Evolutionary conservation across 2,113 vertebrate genomes (phyloP).

Genomic region (Salvator merianae): DNA sequence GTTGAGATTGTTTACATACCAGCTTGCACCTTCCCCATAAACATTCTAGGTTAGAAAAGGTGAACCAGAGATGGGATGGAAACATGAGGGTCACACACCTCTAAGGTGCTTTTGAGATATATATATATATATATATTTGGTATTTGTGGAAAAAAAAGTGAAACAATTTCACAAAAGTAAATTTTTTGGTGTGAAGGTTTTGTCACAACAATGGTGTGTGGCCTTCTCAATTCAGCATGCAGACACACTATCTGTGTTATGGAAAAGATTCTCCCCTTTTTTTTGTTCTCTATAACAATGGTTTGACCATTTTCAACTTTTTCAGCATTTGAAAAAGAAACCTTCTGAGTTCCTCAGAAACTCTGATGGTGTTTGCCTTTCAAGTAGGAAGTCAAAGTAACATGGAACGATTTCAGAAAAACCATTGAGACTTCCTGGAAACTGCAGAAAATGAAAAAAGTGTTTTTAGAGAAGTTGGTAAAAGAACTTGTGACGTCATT

Average conservation of each 20-base stretch:
- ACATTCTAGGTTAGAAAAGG: too few relatives aligned
- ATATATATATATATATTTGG: too few relatives aligned
- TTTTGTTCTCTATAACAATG: neutral
- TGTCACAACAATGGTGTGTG: neutral
- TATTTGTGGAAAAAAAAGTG: too few relatives aligned
- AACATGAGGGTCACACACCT: too few relatives aligned
- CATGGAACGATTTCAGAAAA: constrained; percentile 63
- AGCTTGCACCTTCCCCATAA: too few relatives aligned
- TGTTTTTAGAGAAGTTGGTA: constrained; percentile 78
- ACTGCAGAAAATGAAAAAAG: constrained; percentile 62
- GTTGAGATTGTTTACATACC: too few relatives aligned
- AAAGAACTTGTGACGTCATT: constrained; percentile 84
- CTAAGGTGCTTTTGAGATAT: too few relatives aligned
- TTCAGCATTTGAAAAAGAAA: constrained; percentile 14
- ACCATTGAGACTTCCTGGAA: constrained; percentile 81
- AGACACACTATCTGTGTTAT: neutral
- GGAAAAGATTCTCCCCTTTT: neutral
- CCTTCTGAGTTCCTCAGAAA: constrained; percentile 25
- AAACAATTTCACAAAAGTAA: too few relatives aligned
- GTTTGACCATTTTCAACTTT: neutral
- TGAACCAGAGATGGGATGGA: too few relatives aligned
- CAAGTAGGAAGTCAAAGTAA: constrained; percentile 70
- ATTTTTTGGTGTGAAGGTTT: too few relatives aligned
- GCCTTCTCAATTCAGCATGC: neutral
- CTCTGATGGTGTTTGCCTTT: constrained; percentile 19